Conservation (phyloP, 2,888 invertebrate genomes). For the Cryptus viduatorius region DNA sequence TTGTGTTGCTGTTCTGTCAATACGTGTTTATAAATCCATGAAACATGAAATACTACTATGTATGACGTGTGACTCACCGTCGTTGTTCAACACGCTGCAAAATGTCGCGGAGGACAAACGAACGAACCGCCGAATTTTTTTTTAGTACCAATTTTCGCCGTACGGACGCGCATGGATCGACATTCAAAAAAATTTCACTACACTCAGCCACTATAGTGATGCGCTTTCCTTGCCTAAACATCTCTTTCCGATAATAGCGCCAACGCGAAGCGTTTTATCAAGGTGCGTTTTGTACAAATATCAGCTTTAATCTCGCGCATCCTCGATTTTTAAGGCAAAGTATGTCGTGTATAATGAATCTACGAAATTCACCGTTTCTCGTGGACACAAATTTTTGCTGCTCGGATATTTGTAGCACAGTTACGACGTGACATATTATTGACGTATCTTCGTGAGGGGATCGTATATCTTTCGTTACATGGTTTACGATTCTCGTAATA, state of each 20-base stretch:
- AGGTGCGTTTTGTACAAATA: conserved; percentile 67
- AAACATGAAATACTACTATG: neutral
- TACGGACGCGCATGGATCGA: conserved; percentile 10
- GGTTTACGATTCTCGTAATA: conserved; percentile 12
- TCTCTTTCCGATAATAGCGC: conserved; percentile 69
- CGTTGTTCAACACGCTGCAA: neutral
- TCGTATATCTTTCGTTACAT: conserved; percentile 33
- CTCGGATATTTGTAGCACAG: neutral
- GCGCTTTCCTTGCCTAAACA: conserved; percentile 51
- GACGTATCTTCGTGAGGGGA: conserved; percentile 41
- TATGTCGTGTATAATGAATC: conserved; percentile 65
- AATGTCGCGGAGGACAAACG: neutral
- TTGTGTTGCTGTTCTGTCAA: conserved; percentile 10
- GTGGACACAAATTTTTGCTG: conserved; percentile 49
- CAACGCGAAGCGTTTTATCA: conserved; percentile 64
- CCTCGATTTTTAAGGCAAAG: conserved; percentile 68
- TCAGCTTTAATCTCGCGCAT: conserved; percentile 74
- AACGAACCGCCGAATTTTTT: neutral
- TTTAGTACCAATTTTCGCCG: neutral
- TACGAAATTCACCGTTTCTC: conserved; percentile 37
- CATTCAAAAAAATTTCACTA: neutral
- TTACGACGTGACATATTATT: conserved; percentile 53
- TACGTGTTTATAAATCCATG: neutral
- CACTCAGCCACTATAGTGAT: conserved; percentile 4
- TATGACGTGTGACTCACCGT: neutral